phyloP scores from a whole-genome alignment of 64 coral and sea anemone species.

The Porites australiensis region DNA sequence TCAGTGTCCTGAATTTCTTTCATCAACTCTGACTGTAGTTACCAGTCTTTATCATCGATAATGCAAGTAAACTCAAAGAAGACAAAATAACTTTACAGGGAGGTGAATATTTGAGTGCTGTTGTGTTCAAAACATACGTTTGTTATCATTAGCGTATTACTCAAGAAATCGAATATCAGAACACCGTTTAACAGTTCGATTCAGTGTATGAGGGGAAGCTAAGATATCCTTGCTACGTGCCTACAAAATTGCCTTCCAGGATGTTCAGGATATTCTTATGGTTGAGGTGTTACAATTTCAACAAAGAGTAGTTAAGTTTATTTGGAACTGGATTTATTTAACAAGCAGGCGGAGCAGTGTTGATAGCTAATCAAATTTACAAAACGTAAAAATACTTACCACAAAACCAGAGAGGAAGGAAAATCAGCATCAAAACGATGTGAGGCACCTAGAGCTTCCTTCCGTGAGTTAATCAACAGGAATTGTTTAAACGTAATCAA shows the following conservation, averaged over 20 bases:
- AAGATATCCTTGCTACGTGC: background rate
- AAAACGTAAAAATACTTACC: background rate
- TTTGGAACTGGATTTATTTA: background rate
- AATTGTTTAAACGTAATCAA: no score
- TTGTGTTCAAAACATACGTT: background rate
- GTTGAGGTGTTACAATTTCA: slow-evolving; percentile 10
- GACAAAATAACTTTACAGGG: background rate
- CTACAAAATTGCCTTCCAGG: background rate
- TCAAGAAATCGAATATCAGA: no score
- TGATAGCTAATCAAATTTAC: slow-evolving; percentile 15
- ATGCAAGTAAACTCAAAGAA: background rate
- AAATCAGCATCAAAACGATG: background rate
- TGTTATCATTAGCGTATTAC: no score
- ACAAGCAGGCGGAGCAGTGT: background rate
- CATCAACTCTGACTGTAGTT: no score
- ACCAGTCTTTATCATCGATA: no score
- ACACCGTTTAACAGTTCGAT: no score
- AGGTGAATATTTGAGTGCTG: background rate
- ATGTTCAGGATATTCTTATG: no score
- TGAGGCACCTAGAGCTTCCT: no score
- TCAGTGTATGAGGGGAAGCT: no score
- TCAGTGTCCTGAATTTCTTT: no score
- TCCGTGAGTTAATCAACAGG: no score
- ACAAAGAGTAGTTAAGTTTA: background rate
- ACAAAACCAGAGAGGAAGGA: background rate